A percentile compares a stretch with the other conserved stretches of the same genome.
Conservation (phyloP, 2,797 vertebrate genomes). For the Rhadinocentrus ornatus region DNA sequence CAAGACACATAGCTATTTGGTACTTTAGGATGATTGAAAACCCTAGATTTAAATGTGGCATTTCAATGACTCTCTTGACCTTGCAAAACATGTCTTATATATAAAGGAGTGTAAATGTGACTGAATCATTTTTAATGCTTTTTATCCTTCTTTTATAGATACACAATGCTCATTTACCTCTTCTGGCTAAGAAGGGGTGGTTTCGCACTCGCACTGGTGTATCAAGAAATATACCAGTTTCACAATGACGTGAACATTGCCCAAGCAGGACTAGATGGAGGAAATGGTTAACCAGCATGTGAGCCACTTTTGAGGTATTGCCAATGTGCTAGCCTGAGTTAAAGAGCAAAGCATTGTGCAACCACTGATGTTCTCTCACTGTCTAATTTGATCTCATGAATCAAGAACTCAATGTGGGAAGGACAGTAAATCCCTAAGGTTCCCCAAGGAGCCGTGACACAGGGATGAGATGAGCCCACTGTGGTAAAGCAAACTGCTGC, state of each 20-base stretch:
- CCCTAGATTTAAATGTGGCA: conserved; percentile 15
- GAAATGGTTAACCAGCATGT: conserved; percentile 25
- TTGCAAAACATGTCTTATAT: conserved; percentile 34
- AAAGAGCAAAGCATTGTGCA: conserved; percentile 61
- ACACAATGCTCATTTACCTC: conserved; percentile 15
- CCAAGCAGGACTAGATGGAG: conserved; percentile 2
- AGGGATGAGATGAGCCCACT: conserved; percentile 56
- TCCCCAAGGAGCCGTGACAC: conserved; percentile 62
- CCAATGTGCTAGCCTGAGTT: conserved; percentile 46
- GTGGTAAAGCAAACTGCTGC: conserved; percentile 62
- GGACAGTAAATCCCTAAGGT: conserved; percentile 69
- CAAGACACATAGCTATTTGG: conserved; percentile 57
- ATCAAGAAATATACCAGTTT: background rate
- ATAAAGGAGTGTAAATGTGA: conserved; percentile 1
- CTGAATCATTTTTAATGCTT: conserved; percentile 20
- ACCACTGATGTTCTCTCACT: conserved; percentile 59
- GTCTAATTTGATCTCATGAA: conserved; percentile 81
- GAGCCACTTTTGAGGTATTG: conserved; percentile 17
- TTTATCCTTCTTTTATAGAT: conserved; percentile 13
- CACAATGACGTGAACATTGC: background rate
- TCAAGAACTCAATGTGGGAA: conserved; percentile 67
- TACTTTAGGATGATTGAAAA: conserved; percentile 44
- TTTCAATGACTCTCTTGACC: conserved; percentile 53
- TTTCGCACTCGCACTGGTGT: background rate
- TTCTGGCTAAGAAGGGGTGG: background rate